Base-by-base conservation (phyloP, 2,888 invertebrate species). In the Stomorhina lunata region DNA sequence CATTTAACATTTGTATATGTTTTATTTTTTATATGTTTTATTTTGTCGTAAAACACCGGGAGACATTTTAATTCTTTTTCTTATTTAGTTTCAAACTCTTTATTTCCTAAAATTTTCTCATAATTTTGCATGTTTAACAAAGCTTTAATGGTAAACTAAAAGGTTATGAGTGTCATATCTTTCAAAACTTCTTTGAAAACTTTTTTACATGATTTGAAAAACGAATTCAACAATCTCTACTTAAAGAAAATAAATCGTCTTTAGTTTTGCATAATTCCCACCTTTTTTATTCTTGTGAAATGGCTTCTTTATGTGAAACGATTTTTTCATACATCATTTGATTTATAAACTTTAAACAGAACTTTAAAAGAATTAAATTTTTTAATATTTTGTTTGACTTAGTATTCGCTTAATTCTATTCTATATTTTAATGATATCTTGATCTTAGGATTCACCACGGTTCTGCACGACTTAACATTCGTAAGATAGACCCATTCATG, bases 251-350 rank as follows among this genome's bases (percentile, higher is more conserved):
- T 2, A 32, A 65, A 10, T 43, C 43, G n/a, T 45, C 29, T 63
- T n/a, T 27, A 48, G 32, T 40, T 53, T 55, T 27, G 68, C 20
- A 43, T 69, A 22, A 57, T 43, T 0, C 17, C 40, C 55, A 69
- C 40, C 20, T 57, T 55, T 69, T 25, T 55, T 66, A 57, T 9
- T 50, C 37, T 37, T 59, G 55, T 61, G 27, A 72, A 75, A 69
- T 68, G 73, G 43, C 80, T 76, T 66, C 76, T 40, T 68, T 27
- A 12, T 63, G 34, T 15, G n/a, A 69, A 80, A 55, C 55, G 43
- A n/a, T n/a, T n/a, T 48, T 78, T 71, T 68, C 53, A 37, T 68
- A 48, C 59, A 25, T 12, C 76, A 76, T 68, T 76, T 68, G 29
- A 59, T 68, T 65, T 63, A 9, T n/a, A 79, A 45, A 20, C 2